A percentile compares a stretch with the other conserved stretches of the same genome.
Conservation (phyloP, 2,113 vertebrate species). For the Oxyura jamaicensis region DNA sequence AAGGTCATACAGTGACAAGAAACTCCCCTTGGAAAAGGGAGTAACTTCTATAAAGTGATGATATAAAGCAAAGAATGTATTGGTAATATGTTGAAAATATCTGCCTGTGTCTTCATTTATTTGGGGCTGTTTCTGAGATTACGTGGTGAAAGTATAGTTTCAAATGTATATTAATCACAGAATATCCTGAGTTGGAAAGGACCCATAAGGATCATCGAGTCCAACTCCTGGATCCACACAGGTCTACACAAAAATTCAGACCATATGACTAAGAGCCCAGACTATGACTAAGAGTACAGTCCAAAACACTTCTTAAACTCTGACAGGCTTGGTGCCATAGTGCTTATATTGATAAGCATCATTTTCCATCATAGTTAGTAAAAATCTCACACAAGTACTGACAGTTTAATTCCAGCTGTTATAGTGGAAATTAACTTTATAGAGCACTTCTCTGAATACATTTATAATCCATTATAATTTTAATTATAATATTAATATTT, state of each 20-base stretch:
- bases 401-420: background rate
- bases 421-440: background rate
- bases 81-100: background rate
- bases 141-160: background rate
- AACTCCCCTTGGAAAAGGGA: background rate
- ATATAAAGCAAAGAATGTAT: background rate
- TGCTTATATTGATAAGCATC: background rate
- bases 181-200: too few species aligned
- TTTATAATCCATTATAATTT: background rate
- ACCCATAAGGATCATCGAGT: too few species aligned
- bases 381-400: background rate
- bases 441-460: background rate
- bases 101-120: background rate
- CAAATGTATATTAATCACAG: background rate
- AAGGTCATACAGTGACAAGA: background rate
- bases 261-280: too few species aligned
- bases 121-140: background rate
- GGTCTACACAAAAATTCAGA: too few species aligned
- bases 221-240: too few species aligned
- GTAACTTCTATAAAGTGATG: background rate
- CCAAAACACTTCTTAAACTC: too few species aligned
- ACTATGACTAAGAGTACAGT: too few species aligned
- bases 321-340: too few species aligned
- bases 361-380: background rate
- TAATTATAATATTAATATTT: background rate